Evolutionary conservation across 2,797 vertebrate species (phyloP), one percentile per base, ranked within the genome.

Genomic region (Otus scops): DNA sequence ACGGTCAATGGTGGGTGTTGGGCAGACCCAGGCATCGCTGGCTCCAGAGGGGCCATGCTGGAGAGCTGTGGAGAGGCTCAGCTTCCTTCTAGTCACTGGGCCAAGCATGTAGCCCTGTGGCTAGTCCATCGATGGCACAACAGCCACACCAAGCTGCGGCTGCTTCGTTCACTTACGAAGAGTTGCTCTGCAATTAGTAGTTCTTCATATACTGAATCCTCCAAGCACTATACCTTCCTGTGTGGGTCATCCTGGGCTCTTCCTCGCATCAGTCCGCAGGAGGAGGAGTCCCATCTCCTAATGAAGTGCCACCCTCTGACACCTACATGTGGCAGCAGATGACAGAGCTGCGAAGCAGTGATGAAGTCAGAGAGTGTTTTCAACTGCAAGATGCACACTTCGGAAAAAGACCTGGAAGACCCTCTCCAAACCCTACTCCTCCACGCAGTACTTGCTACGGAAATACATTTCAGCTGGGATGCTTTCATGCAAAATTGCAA

Each of bases 321-420:
- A 51, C 48, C 43, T 59, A 14, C 24, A 9, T 0, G 0, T 8
- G 32, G 32, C 1, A 3, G 26, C 2, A 5, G 68, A 34, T 1
- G 4, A 24, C 8, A 9, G 24, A 50, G 41, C 1, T 22, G 38
- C 0, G 4, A 76, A 51, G n/a, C 47, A 53, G 41, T 0, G 0
- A 67, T 8, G 10, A 64, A 60, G 18, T n/a, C 39, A 3, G 34
- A 69, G 16, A 60, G 13, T 5, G 30, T 34, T 64, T 77, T 39
- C 80, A 41, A 36, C 1, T 2, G 28, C 41, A 27, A 50, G 36
- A 75, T 15, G 21, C 0, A 2, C 3, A 3, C 32, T 78, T 54
- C 3, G 2, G 50, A 57, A 54, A 75, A 74, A 59, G n/a, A 77
- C 8, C 28, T 5, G 8, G 20, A 59, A 75, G 32, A 71, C 7